A percentile compares a stretch with the other conserved stretches of the same genome.
These are phyloP conservation scores for Hecatera dysodea DNA, from an alignment of 2,888 invertebrate genomes.

Conservation along the genomic window DNA sequence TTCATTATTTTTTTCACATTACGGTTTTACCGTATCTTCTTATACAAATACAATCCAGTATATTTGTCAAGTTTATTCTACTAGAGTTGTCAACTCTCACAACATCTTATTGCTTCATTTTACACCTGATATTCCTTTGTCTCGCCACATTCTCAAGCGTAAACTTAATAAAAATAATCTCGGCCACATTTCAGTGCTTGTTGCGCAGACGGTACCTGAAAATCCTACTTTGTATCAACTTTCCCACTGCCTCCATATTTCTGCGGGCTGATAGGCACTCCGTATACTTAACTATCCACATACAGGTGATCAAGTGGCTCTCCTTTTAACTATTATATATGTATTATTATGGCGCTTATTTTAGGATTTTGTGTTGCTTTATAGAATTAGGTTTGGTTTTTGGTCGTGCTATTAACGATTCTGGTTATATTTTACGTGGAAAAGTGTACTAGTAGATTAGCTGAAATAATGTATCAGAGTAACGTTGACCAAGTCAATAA, in stretches of 20 bases:
- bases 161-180: slow-evolving; percentile 23
- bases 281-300: slow-evolving; percentile 79
- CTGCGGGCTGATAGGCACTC: slow-evolving; percentile 81
- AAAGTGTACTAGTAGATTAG: neutral
- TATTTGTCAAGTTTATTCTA: neutral
- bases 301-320: slow-evolving; percentile 74
- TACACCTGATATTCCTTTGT: neutral
- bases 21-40: neutral
- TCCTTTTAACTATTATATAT: slow-evolving; percentile 56
- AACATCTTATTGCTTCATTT: neutral
- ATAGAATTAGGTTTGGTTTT: slow-evolving; percentile 17
- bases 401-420: neutral
- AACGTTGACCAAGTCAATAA: slow-evolving; percentile 9
- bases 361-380: slow-evolving; percentile 10
- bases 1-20: neutral
- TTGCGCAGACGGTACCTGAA: slow-evolving; percentile 83
- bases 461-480: neutral
- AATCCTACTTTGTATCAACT: slow-evolving; percentile 88
- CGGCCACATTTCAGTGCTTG: slow-evolving; percentile 57
- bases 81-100: neutral
- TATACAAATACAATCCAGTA: neutral
- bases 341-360: slow-evolving; percentile 38
- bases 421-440: neutral
- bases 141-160: neutral
- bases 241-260: slow-evolving; percentile 87